Conservation (phyloP, 2,113 vertebrate species). For the Pongo pygmaeus region DNA sequence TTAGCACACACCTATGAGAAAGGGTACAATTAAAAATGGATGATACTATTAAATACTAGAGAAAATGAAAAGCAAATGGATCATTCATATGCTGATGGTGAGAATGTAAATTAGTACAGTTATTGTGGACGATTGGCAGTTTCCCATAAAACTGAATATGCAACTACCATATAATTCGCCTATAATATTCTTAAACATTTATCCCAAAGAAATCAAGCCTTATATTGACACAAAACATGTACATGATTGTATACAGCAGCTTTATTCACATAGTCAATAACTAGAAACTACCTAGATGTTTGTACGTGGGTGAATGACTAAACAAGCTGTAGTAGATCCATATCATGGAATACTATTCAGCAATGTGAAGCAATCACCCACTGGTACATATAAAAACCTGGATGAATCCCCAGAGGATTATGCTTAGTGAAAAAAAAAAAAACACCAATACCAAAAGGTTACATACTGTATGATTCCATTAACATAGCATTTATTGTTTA, state of each 20-base stretch:
- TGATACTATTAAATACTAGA: background rate
- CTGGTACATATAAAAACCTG: background rate
- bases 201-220: background rate
- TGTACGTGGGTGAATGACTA: background rate
- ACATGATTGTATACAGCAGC: background rate
- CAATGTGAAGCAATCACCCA: background rate
- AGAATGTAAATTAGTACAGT: background rate
- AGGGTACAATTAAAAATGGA: background rate
- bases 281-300: background rate
- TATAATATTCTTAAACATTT: background rate
- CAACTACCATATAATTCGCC: background rate
- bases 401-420: background rate
- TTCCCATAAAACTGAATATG: background rate
- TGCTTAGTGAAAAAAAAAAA: background rate
- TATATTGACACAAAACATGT: background rate
- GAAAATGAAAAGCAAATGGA: background rate
- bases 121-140: background rate
- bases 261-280: background rate
- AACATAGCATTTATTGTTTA: background rate
- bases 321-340: background rate
- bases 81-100: no score
- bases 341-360: background rate
- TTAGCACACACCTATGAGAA: background rate
- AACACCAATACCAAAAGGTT: background rate
- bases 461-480: background rate